phyloP scores from a whole-genome alignment of 2,797 vertebrate genomes.

The Characodon lateralis region DNA sequence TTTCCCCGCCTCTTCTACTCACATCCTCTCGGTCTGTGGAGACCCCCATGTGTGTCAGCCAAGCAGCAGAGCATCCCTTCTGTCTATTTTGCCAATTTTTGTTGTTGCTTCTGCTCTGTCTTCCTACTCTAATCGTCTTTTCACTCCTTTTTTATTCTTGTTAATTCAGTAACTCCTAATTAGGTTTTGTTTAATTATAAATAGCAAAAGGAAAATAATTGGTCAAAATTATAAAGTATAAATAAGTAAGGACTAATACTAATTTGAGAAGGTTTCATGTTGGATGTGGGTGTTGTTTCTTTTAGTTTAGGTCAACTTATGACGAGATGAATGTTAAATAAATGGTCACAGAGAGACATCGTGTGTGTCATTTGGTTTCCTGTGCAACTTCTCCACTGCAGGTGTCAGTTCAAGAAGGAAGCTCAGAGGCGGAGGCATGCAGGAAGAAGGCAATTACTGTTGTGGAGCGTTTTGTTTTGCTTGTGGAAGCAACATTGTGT shows the following conservation, averaged over 20 bases:
- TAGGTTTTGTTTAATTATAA: neutral
- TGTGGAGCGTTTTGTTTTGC: slow-evolving; percentile 71
- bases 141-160: slow-evolving; percentile 11
- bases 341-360: slow-evolving; percentile 3
- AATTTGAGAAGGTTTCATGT: neutral
- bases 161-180: slow-evolving; percentile 3
- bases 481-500: slow-evolving; percentile 70
- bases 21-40: slow-evolving; percentile 70
- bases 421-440: slow-evolving; percentile 55
- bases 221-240: neutral
- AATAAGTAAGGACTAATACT: neutral
- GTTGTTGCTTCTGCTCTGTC: slow-evolving; percentile 40
- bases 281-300: neutral
- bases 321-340: slow-evolving; percentile 6
- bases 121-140: slow-evolving; percentile 5
- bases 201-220: neutral
- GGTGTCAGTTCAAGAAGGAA: slow-evolving; percentile 70
- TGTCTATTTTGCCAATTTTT: slow-evolving; percentile 67
- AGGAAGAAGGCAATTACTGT: slow-evolving; percentile 75
- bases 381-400: slow-evolving; percentile 68
- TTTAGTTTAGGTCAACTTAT: neutral
- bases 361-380: slow-evolving; percentile 53
- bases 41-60: slow-evolving; percentile 74
- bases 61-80: slow-evolving; percentile 75
- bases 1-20: slow-evolving; percentile 44